phyloP scores from a whole-genome alignment of 2,113 vertebrate species.

The Hippoglossus stenolepis region DNA sequence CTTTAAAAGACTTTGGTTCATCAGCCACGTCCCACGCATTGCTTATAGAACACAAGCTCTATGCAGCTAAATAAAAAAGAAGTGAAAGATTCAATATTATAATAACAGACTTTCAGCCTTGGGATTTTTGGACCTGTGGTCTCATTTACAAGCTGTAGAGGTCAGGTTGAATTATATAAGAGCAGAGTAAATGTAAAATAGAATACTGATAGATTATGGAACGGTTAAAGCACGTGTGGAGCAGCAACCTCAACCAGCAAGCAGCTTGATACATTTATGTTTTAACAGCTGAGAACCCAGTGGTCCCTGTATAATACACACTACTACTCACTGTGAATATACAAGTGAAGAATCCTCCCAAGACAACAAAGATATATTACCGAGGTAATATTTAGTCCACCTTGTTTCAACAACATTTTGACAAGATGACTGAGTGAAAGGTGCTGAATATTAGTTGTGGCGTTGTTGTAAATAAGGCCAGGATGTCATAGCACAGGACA shows the following conservation, averaged over 20 bases:
- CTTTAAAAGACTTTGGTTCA: no score
- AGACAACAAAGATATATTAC: background rate
- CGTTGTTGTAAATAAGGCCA: background rate
- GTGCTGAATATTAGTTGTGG: background rate
- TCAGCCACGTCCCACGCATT: no score
- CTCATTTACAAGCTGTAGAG: no score
- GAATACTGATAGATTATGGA: no score
- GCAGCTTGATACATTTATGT: background rate
- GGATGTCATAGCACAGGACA: slow-evolving; percentile 8
- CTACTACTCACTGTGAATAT: background rate
- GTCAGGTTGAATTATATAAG: no score
- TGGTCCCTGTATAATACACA: background rate
- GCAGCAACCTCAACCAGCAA: background rate
- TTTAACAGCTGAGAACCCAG: background rate
- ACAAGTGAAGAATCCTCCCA: background rate
- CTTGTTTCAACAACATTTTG: slow-evolving; percentile 16
- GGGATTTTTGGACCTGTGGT: no score
- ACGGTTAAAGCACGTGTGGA: background rate
- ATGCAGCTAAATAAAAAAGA: no score
- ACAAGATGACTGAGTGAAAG: slow-evolving; percentile 10
- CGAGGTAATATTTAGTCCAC: background rate
- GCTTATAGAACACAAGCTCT: no score
- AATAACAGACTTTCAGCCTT: no score
- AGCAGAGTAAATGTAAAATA: background rate
- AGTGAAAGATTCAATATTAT: no score